Percentiles rank a stretch among this genome's conserved stretches.
Conservation (phyloP, 1,140 invertebrate species). For the Dolichoris vasculosae region DNA sequence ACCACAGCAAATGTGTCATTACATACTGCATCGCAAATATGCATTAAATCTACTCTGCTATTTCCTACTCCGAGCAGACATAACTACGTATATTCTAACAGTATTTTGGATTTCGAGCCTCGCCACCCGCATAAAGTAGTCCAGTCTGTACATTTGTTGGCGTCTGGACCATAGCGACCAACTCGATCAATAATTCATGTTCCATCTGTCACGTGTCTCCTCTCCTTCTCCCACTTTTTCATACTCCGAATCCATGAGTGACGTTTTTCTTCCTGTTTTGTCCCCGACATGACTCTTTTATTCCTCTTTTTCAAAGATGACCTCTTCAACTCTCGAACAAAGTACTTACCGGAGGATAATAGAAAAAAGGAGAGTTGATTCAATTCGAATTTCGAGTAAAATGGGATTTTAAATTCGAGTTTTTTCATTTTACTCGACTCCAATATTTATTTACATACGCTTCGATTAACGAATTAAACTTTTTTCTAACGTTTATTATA, state of each 20-base stretch:
- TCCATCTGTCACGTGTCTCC: constrained; percentile 59
- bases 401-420: background rate
- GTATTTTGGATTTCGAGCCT: background rate
- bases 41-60: no score
- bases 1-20: background rate
- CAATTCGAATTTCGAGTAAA: background rate
- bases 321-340: background rate
- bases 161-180: constrained; percentile 44
- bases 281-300: background rate
- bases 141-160: background rate
- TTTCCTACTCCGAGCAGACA: background rate
- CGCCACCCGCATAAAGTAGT: background rate
- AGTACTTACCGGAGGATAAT: background rate
- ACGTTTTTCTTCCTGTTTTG: background rate
- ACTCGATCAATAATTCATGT: constrained; percentile 66
- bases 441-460: background rate
- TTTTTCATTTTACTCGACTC: background rate
- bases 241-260: background rate
- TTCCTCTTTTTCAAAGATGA: background rate
- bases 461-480: background rate
- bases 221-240: background rate
- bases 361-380: background rate
- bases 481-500: no score
- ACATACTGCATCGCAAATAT: background rate
- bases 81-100: background rate